Evolutionary conservation across 2,113 vertebrate species (phyloP).

Genomic region (Xiphorhynchus elegans): DNA sequence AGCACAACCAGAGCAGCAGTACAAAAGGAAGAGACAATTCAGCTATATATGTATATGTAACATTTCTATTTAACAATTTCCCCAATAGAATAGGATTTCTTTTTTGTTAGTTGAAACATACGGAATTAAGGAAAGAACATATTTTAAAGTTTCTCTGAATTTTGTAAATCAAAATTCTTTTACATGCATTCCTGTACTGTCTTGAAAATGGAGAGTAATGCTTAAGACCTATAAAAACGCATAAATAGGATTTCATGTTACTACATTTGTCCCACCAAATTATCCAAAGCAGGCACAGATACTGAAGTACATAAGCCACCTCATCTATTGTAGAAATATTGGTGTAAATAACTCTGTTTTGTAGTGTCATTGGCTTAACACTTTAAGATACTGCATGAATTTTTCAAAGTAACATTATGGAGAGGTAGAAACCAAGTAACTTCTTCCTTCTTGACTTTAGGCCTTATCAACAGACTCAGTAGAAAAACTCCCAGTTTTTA

Average conservation of each 20-base stretch:
- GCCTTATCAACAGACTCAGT: slow-evolving; percentile 93
- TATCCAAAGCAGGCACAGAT: neutral
- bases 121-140: neutral
- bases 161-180: neutral
- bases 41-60: neutral
- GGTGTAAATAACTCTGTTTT: neutral
- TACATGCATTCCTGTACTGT: neutral
- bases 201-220: neutral
- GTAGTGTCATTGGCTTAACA: neutral
- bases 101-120: neutral
- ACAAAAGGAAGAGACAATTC: neutral
- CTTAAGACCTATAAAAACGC: neutral
- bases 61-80: neutral
- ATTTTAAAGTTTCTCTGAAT: neutral
- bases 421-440: neutral
- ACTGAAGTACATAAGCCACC: neutral
- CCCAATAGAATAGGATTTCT: neutral
- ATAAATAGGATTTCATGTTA: neutral
- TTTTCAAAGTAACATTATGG: neutral
- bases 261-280: neutral
- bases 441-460: slow-evolving; percentile 61
- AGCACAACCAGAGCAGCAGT: neutral
- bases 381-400: neutral
- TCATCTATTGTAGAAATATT: neutral
- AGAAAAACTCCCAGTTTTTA: slow-evolving; percentile 96